Conservation (phyloP, 2,888 invertebrate species). For the Netelia melanura region DNA sequence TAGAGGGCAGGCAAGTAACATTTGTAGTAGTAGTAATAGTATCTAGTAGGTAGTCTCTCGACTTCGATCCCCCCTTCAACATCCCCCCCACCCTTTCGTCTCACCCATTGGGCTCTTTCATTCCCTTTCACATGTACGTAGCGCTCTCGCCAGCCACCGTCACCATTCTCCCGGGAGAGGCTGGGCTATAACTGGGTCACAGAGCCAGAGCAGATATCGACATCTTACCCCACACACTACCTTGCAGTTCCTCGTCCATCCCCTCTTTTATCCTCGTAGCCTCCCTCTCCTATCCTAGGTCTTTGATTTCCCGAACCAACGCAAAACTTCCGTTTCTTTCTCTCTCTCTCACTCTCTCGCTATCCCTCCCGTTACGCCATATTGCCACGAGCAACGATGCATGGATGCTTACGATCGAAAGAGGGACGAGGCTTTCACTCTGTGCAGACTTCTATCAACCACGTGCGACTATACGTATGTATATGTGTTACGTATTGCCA, state of each 20-base stretch:
- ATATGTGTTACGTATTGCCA: neutral
- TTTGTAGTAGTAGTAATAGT: too few species aligned
- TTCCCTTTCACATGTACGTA: conserved; percentile 36
- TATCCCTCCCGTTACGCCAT: neutral
- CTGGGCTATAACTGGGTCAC: conserved; percentile 78
- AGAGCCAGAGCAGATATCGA: conserved; percentile 76
- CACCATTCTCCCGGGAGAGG: conserved; percentile 77
- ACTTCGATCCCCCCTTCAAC: neutral
- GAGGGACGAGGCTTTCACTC: neutral
- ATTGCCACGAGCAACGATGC: neutral
- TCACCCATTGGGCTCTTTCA: conserved; percentile 15
- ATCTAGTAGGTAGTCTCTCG: neutral
- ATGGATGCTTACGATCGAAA: neutral
- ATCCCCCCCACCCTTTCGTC: neutral
- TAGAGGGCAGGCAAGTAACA: neutral
- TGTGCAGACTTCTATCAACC: neutral
- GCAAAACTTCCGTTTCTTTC: neutral
- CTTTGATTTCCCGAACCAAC: neutral
- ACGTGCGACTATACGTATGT: neutral
- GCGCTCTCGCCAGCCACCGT: conserved; percentile 34
- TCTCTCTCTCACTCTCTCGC: neutral
- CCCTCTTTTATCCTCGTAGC: too few species aligned
- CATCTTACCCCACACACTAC: conserved; percentile 71
- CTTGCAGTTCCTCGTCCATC: conserved; percentile 5
- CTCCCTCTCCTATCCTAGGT: neutral